A percentile compares a stretch with the other conserved stretches of the same genome.
phyloP scores from a whole-genome alignment of 2,888 invertebrate species.

The Drosophila fungiperda region DNA sequence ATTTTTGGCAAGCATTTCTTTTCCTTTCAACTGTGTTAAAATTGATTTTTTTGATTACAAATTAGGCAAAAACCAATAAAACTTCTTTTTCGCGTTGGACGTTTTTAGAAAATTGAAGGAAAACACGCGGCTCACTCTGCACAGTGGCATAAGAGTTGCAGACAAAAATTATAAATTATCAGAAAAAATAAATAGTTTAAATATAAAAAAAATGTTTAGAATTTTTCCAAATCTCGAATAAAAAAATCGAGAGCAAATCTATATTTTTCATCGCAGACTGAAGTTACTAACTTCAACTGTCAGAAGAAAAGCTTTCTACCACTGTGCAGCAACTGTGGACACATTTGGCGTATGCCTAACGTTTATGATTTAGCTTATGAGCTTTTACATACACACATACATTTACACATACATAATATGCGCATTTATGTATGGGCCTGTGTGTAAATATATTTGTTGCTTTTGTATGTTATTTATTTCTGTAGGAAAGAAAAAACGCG shows the following conservation, averaged over 20 bases:
- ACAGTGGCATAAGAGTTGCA: conserved; percentile 43
- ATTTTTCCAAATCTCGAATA: not conserved
- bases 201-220: not conserved
- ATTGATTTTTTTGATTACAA: conserved; percentile 7
- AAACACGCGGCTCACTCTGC: conserved; percentile 27
- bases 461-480: conserved; percentile 20
- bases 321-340: conserved; percentile 8
- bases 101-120: conserved; percentile 27
- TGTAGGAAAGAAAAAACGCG: conserved; percentile 44
- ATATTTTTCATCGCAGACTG: not conserved
- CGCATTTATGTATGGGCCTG: conserved; percentile 12
- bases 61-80: conserved; percentile 11
- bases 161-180: not conserved
- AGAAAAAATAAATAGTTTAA: not conserved
- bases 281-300: not conserved
- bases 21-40: conserved; percentile 27
- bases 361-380: conserved; percentile 44
- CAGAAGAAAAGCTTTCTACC: not conserved
- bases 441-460: conserved; percentile 21
- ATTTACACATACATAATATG: conserved; percentile 6
- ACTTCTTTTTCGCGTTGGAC: conserved; percentile 17
- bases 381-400: conserved; percentile 18
- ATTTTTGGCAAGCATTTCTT: conserved; percentile 9
- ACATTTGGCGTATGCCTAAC: conserved; percentile 23
- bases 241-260: not conserved